phyloP scores from a whole-genome alignment of 1,140 invertebrate genomes.

The Heliothis virescens region DNA sequence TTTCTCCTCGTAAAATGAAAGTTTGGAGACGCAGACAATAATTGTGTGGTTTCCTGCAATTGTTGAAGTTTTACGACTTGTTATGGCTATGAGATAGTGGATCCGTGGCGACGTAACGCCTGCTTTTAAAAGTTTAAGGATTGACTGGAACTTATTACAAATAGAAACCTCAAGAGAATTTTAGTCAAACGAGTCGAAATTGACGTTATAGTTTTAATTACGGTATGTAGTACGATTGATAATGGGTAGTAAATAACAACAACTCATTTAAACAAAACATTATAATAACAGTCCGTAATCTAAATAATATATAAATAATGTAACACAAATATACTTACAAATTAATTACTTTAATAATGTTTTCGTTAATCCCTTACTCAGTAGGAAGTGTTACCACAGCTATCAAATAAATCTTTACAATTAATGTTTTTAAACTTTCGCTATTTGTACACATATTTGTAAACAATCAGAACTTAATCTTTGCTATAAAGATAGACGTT shows the following conservation, averaged over 20 bases:
- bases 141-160: too few species aligned
- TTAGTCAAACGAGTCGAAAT: too few species aligned
- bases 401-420: too few species aligned
- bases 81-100: too few species aligned
- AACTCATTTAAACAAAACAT: conserved; percentile 36
- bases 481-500: too few species aligned
- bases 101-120: too few species aligned
- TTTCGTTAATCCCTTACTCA: neutral
- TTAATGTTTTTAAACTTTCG: too few species aligned
- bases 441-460: too few species aligned
- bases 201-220: too few species aligned
- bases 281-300: conserved; percentile 45
- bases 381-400: neutral
- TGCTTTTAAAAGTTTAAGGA: too few species aligned
- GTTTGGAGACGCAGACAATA: neutral
- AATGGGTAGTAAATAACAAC: conserved; percentile 1
- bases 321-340: conserved; percentile 12
- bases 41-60: conserved; percentile 8
- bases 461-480: too few species aligned
- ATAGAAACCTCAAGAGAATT: too few species aligned
- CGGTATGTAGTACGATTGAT: neutral
- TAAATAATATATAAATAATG: conserved; percentile 34
- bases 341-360: neutral
- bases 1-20: conserved; percentile 29
- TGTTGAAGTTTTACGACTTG: neutral